Evolutionary conservation across 2,888 invertebrate genomes (phyloP).

Genomic region (Dexiosoma caninum): DNA sequence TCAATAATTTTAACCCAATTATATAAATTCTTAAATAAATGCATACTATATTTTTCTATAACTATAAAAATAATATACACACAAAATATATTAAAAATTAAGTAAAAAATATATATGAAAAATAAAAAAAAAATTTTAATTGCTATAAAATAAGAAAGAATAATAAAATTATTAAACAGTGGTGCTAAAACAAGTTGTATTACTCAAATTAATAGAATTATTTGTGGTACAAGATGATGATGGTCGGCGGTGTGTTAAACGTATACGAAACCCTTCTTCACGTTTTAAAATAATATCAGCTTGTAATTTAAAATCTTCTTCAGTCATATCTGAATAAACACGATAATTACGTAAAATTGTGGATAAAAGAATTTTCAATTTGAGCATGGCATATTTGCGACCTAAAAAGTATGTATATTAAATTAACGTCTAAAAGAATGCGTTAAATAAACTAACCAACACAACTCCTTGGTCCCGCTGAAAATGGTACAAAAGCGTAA

Average conservation of each 20-base stretch:
- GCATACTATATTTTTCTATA: slow-evolving; percentile 28
- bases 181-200: slow-evolving; percentile 33
- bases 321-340: slow-evolving; percentile 83
- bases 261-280: slow-evolving; percentile 86
- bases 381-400: slow-evolving; percentile 89
- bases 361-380: slow-evolving; percentile 86
- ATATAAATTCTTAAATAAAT: slow-evolving; percentile 63
- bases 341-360: slow-evolving; percentile 86
- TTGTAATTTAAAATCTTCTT: slow-evolving; percentile 85
- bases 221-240: slow-evolving; percentile 35
- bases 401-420: slow-evolving; percentile 78
- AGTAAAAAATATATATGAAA: slow-evolving; percentile 53
- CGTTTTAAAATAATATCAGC: slow-evolving; percentile 88
- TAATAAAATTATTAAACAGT: slow-evolving; percentile 40
- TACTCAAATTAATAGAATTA: slow-evolving; percentile 30
- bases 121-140: slow-evolving; percentile 19
- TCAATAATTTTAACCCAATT: slow-evolving; percentile 48
- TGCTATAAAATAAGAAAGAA: slow-evolving; percentile 6
- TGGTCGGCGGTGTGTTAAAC: slow-evolving; percentile 81
- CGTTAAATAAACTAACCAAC: slow-evolving; percentile 80
- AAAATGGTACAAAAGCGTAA: slow-evolving; percentile 89
- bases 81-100: slow-evolving; percentile 53
- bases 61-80: slow-evolving; percentile 19
- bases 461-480: slow-evolving; percentile 89
- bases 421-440: slow-evolving; percentile 24